These are phyloP conservation scores for Rhodophaea formosa DNA, from an alignment of 2,888 invertebrate genomes.

Conservation along the genomic window DNA sequence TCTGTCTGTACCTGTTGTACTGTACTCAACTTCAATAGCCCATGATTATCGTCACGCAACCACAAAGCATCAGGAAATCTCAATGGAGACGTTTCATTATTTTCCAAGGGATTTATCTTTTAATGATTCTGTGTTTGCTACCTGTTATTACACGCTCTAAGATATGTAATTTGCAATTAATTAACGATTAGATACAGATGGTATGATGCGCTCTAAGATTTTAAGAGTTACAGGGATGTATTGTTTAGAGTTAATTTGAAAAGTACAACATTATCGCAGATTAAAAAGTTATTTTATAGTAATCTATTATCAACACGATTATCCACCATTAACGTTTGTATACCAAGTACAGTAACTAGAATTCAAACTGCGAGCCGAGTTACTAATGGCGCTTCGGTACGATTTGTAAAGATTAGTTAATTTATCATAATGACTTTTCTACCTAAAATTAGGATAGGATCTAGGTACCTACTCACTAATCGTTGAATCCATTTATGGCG, in stretches of 20 bases:
- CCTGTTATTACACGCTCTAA: conserved; percentile 6
- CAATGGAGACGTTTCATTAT: conserved; percentile 18
- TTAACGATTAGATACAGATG: conserved; percentile 2
- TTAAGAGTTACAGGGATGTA: too few relatives aligned
- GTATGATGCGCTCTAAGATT: not conserved
- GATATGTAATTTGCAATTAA: conserved; percentile 4
- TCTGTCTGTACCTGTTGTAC: conserved; percentile 23
- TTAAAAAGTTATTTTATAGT: too few relatives aligned
- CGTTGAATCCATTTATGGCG: not conserved
- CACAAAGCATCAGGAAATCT: conserved; percentile 22
- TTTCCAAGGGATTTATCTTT: conserved; percentile 13
- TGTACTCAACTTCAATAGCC: conserved; percentile 32
- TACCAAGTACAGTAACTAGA: too few relatives aligned
- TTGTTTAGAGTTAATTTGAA: too few relatives aligned
- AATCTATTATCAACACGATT: too few relatives aligned
- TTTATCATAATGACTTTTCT: not conserved
- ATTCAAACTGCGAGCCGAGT: too few relatives aligned
- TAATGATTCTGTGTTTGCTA: conserved; percentile 13
- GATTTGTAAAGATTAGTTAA: not conserved
- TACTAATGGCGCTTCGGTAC: too few relatives aligned
- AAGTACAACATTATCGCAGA: too few relatives aligned
- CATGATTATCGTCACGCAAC: conserved; percentile 36
- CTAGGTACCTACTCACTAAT: not conserved
- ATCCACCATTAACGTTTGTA: too few relatives aligned
- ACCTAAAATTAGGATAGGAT: not conserved